Conservation (phyloP, 2,888 invertebrate genomes). For the Gastrophysa polygoni region DNA sequence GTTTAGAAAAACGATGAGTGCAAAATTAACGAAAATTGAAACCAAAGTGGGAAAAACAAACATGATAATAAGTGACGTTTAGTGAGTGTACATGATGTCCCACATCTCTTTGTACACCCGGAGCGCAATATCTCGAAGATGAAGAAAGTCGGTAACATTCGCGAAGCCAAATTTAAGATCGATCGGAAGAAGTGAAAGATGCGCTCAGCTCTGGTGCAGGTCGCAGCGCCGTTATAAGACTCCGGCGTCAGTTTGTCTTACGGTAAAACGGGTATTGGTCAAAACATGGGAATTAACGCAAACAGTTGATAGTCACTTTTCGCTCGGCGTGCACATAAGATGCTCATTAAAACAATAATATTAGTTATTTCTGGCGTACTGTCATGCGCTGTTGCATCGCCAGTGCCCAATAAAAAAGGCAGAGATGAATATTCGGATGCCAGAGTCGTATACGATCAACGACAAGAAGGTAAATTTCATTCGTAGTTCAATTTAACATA, state of each 20-base stretch:
- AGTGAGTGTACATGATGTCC: no score
- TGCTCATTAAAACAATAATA: constrained; percentile 22
- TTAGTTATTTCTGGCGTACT: constrained; percentile 12
- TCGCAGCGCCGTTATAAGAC: neutral
- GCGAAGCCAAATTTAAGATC: no score
- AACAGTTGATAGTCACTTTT: constrained; percentile 34
- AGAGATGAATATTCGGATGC: constrained; percentile 14
- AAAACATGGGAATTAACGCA: constrained; percentile 27
- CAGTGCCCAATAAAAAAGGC: constrained; percentile 42
- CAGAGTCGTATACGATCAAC: constrained; percentile 66
- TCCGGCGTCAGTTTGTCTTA: constrained; percentile 26
- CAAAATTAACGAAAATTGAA: no score
- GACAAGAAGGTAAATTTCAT: constrained; percentile 71
- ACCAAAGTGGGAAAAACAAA: no score
- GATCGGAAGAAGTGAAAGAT: no score
- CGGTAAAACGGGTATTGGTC: constrained; percentile 39
- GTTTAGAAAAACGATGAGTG: no score
- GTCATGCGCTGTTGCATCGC: constrained; percentile 48
- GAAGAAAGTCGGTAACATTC: no score
- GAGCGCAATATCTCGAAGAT: no score
- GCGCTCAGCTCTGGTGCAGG: neutral
- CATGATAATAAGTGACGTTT: no score
- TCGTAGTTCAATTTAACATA: no score
- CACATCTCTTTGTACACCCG: no score
- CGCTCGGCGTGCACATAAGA: constrained; percentile 26